Evolutionary conservation across 2,113 vertebrate species (phyloP).

Genomic region (Gallinago media): DNA sequence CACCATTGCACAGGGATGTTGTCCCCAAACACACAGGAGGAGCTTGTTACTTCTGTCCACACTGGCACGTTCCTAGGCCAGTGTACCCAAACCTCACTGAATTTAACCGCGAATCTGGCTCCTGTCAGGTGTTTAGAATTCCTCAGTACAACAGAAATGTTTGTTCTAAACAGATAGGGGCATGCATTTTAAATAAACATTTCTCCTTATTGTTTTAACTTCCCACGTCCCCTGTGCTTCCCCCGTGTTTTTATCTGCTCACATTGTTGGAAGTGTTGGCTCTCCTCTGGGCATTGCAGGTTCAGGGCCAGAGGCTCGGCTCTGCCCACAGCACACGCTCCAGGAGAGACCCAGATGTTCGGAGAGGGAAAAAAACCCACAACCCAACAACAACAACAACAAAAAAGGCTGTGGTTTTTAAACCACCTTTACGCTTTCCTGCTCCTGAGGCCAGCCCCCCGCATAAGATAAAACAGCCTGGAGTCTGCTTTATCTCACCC

Average conservation of each 20-base stretch:
- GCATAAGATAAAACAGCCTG: neutral
- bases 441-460: neutral
- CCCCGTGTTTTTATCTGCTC: neutral
- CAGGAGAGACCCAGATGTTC: slow-evolving; percentile 39
- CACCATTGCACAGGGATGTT: neutral
- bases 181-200: neutral
- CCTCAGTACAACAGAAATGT: neutral
- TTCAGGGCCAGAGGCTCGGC: slow-evolving; percentile 1
- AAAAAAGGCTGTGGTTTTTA: neutral
- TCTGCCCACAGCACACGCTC: neutral
- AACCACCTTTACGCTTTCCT: slow-evolving; percentile 37
- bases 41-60: neutral
- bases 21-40: neutral
- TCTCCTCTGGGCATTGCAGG: slow-evolving; percentile 22
- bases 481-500: slow-evolving; percentile 35
- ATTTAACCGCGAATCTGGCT: neutral
- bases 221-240: neutral
- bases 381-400: neutral
- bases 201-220: neutral
- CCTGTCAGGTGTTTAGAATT: neutral
- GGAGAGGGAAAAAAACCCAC: neutral
- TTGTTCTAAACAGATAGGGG: neutral
- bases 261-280: neutral
- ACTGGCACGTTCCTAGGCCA: neutral
- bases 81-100: neutral